These are phyloP conservation scores for Megalurothrips usitatus DNA, from an alignment of 2,888 invertebrate species.

Conservation along the genomic window DNA sequence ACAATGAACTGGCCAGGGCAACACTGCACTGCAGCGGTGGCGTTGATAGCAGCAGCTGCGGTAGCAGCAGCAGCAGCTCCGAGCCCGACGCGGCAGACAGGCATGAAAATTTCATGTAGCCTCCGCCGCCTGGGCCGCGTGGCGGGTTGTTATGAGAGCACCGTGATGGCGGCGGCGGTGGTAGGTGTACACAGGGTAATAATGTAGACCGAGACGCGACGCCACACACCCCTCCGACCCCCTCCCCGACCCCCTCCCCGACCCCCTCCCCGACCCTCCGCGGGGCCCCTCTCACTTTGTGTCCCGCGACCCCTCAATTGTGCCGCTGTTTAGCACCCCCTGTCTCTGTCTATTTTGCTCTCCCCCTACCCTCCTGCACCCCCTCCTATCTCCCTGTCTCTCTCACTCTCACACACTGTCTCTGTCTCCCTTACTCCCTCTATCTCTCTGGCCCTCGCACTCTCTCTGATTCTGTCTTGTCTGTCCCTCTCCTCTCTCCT, in stretches of 20 bases:
- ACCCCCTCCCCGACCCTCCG: neutral
- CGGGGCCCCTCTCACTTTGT: no score
- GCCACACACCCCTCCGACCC: neutral
- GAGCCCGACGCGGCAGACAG: neutral
- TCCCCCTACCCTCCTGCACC: neutral
- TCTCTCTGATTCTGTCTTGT: neutral
- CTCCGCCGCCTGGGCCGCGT: neutral
- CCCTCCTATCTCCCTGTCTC: neutral
- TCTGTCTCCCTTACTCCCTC: neutral
- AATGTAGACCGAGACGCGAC: slow-evolving; percentile 2
- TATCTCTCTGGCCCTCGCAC: neutral
- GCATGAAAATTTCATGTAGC: slow-evolving; percentile 20
- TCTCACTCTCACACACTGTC: neutral
- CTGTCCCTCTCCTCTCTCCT: neutral
- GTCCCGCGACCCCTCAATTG: neutral
- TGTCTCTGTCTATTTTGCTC: neutral
- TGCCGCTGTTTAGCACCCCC: neutral
- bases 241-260: neutral
- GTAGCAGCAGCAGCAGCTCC: no score
- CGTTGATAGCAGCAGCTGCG: no score
- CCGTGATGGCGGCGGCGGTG: neutral
- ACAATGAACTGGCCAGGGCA: neutral
- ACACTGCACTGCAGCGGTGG: no score
- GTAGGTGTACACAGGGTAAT: slow-evolving; percentile 21
- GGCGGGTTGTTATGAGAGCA: neutral